Evolutionary conservation across 2,797 vertebrate genomes (phyloP).

Genomic region (Acestrorhynchus altus): DNA sequence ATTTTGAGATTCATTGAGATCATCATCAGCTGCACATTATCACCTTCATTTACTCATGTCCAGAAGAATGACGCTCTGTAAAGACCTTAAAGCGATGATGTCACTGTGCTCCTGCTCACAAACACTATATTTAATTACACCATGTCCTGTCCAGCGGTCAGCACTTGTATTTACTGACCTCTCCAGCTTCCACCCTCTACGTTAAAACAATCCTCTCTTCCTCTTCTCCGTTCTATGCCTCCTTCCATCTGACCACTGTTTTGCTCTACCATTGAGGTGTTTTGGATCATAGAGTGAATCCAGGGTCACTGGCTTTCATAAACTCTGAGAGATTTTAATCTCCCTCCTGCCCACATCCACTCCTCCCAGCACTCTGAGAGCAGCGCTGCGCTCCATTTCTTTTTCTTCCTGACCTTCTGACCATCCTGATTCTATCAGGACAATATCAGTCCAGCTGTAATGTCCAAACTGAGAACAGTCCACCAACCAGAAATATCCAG

Average conservation of each 20-base stretch:
- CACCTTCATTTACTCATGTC: too few relatives aligned
- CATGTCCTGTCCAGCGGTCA: background rate
- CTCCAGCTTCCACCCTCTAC: background rate
- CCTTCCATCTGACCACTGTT: background rate
- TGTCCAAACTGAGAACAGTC: background rate
- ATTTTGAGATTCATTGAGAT: too few relatives aligned
- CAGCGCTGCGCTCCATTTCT: background rate
- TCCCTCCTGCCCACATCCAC: slow-evolving; percentile 15
- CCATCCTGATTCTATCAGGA: background rate
- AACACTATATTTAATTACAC: too few relatives aligned
- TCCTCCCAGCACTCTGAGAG: slow-evolving; percentile 14
- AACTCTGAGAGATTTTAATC: slow-evolving; percentile 25
- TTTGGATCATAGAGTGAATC: background rate
- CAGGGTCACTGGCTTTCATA: background rate
- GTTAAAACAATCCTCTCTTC: background rate
- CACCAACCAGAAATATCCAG: background rate
- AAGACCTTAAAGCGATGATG: too few relatives aligned
- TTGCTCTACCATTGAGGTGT: background rate
- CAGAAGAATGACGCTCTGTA: too few relatives aligned
- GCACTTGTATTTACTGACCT: background rate
- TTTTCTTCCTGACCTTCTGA: slow-evolving; percentile 7
- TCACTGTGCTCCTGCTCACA: too few relatives aligned
- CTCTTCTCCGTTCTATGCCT: background rate
- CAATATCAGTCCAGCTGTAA: background rate
- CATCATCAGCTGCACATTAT: too few relatives aligned